Conservation (phyloP, 2,888 invertebrate species). For the Oegoconia quadripuncta region DNA sequence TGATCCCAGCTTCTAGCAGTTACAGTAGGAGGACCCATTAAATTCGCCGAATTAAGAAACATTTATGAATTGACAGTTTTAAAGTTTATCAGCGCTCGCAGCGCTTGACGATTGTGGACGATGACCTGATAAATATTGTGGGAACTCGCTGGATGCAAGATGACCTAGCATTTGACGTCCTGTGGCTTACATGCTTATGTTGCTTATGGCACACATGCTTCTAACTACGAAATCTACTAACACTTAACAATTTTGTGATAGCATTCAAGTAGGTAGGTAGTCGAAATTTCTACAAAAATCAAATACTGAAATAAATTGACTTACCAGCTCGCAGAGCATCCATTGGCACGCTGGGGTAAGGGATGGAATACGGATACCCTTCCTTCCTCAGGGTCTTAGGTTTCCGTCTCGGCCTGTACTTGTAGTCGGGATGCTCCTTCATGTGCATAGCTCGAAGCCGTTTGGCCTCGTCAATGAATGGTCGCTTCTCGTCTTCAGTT, state of each 20-base stretch:
- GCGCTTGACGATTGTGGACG: too few relatives aligned
- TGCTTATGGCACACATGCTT: too few relatives aligned
- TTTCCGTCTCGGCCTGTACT: slow-evolving; percentile 93
- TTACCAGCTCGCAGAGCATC: slow-evolving; percentile 92
- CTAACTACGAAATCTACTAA: too few relatives aligned
- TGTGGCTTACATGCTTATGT: too few relatives aligned
- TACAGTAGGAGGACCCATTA: too few relatives aligned
- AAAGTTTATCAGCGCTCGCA: too few relatives aligned
- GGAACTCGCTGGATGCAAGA: background rate
- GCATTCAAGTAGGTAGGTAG: too few relatives aligned
- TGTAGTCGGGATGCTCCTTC: slow-evolving; percentile 97
- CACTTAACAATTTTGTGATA: too few relatives aligned
- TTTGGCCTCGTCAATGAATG: slow-evolving; percentile 98
- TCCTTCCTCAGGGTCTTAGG: slow-evolving; percentile 93
- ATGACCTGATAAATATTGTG: background rate
- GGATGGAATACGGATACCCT: slow-evolving; percentile 95
- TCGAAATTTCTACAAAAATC: background rate
- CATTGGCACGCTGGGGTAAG: slow-evolving; percentile 94
- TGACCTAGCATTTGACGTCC: background rate
- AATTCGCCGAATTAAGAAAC: too few relatives aligned
- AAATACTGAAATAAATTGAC: slow-evolving; percentile 34
- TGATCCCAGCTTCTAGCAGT: too few relatives aligned
- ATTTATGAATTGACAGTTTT: too few relatives aligned
- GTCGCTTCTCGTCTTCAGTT: slow-evolving; percentile 95
- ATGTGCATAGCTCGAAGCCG: slow-evolving; percentile 95